phyloP scores from a whole-genome alignment of 2,888 invertebrate genomes.

The Gnatocerus cornutus region DNA sequence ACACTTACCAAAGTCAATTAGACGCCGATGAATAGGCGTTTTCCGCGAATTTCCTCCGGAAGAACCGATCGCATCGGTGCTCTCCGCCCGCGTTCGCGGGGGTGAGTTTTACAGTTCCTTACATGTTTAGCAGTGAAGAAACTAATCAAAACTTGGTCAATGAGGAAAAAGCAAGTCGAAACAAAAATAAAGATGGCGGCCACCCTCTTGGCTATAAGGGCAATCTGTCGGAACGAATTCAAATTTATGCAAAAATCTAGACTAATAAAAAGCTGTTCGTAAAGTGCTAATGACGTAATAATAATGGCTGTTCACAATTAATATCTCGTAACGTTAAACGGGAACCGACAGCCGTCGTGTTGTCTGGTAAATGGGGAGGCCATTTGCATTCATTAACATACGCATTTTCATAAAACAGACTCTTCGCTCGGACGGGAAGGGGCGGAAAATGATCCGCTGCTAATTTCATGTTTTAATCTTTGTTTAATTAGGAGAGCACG shows the following conservation, averaged over 20 bases:
- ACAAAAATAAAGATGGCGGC: constrained; percentile 32
- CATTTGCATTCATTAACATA: constrained; percentile 68
- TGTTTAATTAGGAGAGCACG: constrained; percentile 32
- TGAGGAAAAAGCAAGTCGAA: constrained; percentile 27
- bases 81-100: neutral
- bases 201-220: constrained; percentile 10
- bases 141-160: constrained; percentile 44
- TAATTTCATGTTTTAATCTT: constrained; percentile 35
- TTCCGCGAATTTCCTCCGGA: constrained; percentile 37
- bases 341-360: constrained; percentile 60
- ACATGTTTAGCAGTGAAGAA: too few relatives aligned
- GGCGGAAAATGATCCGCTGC: constrained; percentile 17
- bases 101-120: too few relatives aligned
- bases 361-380: constrained; percentile 62
- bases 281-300: constrained; percentile 71
- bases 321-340: constrained; percentile 69
- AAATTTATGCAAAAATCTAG: constrained; percentile 66
- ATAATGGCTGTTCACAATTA: constrained; percentile 71
- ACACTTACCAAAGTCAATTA: constrained; percentile 56
- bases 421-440: constrained; percentile 13
- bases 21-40: constrained; percentile 55
- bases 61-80: constrained; percentile 12
- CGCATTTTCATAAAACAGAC: constrained; percentile 60
- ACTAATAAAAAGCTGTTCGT: constrained; percentile 65
- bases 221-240: constrained; percentile 58